These are phyloP conservation scores for Belonocnema kinseyi DNA, from an alignment of 1,140 invertebrate genomes.

Conservation along the genomic window DNA sequence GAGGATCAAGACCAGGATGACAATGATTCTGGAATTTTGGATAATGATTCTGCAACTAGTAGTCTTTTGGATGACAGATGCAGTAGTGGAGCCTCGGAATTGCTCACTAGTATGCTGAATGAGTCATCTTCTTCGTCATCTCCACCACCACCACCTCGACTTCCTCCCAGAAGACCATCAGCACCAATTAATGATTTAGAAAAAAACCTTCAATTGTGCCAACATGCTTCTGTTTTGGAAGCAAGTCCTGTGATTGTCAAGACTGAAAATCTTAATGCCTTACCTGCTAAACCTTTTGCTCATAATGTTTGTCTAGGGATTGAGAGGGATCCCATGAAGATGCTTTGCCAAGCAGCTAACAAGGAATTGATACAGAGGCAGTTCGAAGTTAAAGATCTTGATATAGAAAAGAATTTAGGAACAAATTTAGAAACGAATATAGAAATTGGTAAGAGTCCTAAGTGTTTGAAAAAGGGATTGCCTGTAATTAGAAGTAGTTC, in stretches of 20 bases:
- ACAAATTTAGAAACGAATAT: constrained; percentile 58
- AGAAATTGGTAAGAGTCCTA: constrained; percentile 61
- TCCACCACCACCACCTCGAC: constrained; percentile 48
- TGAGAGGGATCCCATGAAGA: constrained; percentile 50
- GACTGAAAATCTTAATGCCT: constrained; percentile 5
- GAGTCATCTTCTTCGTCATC: constrained; percentile 46
- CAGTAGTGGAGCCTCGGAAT: constrained; percentile 78
- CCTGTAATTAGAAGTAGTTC: constrained; percentile 72
- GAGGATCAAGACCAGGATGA: constrained; percentile 81
- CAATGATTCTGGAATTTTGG: constrained; percentile 85
- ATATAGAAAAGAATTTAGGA: constrained; percentile 29
- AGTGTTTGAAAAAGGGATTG: constrained; percentile 59
- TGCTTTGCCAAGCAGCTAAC: constrained; percentile 32
- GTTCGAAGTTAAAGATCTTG: neutral
- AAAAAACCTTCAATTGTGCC: constrained; percentile 57
- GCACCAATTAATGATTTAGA: constrained; percentile 49
- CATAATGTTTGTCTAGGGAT: constrained; percentile 49
- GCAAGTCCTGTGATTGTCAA: constrained; percentile 43
- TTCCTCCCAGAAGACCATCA: constrained; percentile 61
- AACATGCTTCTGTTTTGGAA: constrained; percentile 51
- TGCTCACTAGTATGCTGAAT: constrained; percentile 66
- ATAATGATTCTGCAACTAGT: constrained; percentile 83
- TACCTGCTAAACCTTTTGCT: constrained; percentile 34
- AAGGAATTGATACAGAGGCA: neutral
- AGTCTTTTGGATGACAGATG: constrained; percentile 81